Evolutionary conservation across 2,797 vertebrate genomes (phyloP), one percentile per base, ranked within the genome.

Genomic region (Falco novaeseelandiae): DNA sequence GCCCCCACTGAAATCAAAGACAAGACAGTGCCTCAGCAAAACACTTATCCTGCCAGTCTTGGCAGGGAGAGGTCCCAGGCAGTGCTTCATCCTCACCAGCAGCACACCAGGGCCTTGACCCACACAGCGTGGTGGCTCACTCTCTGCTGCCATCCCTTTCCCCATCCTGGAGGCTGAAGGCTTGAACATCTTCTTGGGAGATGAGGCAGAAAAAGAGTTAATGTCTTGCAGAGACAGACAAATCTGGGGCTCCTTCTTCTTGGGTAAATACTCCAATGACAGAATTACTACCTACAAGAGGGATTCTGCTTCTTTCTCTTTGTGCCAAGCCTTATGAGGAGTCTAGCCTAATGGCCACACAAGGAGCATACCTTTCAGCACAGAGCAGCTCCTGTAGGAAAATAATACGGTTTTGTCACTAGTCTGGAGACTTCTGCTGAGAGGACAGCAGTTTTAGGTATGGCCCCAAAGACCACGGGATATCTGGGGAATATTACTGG

Each of bases 151-250:
- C 34, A 19, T 76, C 44, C 48, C 79, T 48, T 20, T 55, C 23
- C 15, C 32, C 1, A 0, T 18, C n/a, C 66, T 48, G 20, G 38
- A 88, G 20, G 30, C 30, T 70, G 22, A 82, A 88, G 66, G 30
- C 9, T 74, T 5, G 0, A 74, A 55, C 25, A 40, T 23, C 23
- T 27, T 23, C 23, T 27, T 30, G 34, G 66, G 52, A 88, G 34
- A 71, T 30, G 13, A 62, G 34, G 44, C 32, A 74, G 52, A 46
- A 6, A 73, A 14, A 48, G 17, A 36, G 18, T 23, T 49, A 38
- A 29, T 0, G 2, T 55, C 19, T 83, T 67, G 38, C 32, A 71
- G 8, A 61, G 12, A 49, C 0, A 66, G 29, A 69, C n/a, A 38
- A 70, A 74, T 27, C 18, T 18, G 14, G 23, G 42, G 10, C 8